Evolutionary conservation across 2,113 vertebrate species (phyloP).

Genomic region (Leucoraja erinaceus): DNA sequence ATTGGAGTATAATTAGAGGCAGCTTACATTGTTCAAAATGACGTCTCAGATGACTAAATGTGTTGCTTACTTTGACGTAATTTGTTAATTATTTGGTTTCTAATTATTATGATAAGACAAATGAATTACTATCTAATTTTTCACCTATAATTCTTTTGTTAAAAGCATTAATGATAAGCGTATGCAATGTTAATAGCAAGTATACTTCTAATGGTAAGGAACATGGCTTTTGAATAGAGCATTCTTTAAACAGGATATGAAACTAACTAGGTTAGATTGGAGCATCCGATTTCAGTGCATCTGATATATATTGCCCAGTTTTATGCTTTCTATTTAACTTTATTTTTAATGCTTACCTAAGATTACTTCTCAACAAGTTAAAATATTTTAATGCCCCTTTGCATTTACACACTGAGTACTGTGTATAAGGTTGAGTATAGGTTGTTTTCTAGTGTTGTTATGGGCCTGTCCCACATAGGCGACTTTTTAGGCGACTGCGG

Average conservation of each 20-base stretch:
- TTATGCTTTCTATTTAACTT: background rate
- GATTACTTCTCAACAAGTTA: background rate
- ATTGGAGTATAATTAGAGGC: background rate
- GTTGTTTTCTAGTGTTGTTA: background rate
- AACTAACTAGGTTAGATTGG: background rate
- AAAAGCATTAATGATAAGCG: background rate
- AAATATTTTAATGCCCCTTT: background rate
- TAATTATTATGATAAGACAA: background rate
- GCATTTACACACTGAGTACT: background rate
- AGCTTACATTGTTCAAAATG: background rate
- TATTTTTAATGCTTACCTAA: background rate
- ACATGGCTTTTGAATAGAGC: background rate
- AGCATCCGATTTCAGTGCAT: background rate
- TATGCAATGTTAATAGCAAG: background rate
- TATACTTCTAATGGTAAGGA: background rate
- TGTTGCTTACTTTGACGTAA: background rate
- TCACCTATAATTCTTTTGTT: background rate
- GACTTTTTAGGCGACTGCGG: no score
- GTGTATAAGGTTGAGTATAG: background rate
- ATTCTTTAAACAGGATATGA: background rate
- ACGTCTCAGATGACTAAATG: background rate
- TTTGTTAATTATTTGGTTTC: slow-evolving; percentile 3
- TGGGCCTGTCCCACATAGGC: no score
- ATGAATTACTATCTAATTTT: background rate
- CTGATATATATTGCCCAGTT: background rate